Evolutionary conservation across 2,797 vertebrate genomes (phyloP).

Genomic region (Rhinophrynus dorsalis): DNA sequence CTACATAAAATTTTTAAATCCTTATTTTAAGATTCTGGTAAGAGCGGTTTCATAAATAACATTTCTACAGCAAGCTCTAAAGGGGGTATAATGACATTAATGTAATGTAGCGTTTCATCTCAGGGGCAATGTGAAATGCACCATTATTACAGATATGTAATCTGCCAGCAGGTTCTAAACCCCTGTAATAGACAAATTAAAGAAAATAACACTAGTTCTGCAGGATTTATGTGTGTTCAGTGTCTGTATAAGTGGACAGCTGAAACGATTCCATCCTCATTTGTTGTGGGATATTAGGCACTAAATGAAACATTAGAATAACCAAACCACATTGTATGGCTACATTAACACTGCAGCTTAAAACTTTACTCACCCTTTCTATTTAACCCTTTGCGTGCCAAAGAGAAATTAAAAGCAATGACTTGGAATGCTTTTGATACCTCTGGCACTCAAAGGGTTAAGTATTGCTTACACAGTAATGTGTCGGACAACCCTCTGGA

Average conservation of each 20-base stretch:
- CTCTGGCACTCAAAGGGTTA: no score
- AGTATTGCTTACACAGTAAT: no score
- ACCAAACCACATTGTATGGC: slow-evolving; percentile 39
- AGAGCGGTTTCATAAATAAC: slow-evolving; percentile 10
- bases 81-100: slow-evolving; percentile 22
- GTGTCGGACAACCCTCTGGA: no score
- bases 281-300: slow-evolving; percentile 52
- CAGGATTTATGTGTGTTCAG: slow-evolving; percentile 44
- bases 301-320: slow-evolving; percentile 50
- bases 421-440: no score
- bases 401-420: no score
- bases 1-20: neutral
- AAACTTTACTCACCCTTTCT: slow-evolving; percentile 17
- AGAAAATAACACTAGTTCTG: slow-evolving; percentile 32
- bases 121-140: slow-evolving; percentile 36
- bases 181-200: slow-evolving; percentile 39
- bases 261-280: slow-evolving; percentile 37
- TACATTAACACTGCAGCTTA: slow-evolving; percentile 11
- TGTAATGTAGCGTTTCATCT: slow-evolving; percentile 35
- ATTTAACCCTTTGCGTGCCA: no score
- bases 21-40: neutral
- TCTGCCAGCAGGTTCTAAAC: slow-evolving; percentile 39
- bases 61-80: slow-evolving; percentile 10
- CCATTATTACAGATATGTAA: slow-evolving; percentile 27
- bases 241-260: slow-evolving; percentile 35